A percentile compares a stretch with the other conserved stretches of the same genome.
Evolutionary conservation across 2,888 invertebrate species (phyloP).

Genomic region (Cantharis flavilabris): DNA sequence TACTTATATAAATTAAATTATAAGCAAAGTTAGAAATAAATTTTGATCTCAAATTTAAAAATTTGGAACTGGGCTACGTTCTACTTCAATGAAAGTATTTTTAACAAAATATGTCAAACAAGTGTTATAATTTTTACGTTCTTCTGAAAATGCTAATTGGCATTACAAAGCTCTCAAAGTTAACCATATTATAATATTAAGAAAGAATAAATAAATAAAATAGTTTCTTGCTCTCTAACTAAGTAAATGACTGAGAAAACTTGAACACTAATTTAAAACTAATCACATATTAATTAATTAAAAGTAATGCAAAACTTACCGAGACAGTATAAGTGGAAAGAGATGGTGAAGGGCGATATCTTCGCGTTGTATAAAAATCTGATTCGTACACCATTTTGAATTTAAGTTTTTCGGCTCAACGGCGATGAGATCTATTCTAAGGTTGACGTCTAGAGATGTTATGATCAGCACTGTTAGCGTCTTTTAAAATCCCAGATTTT

Average conservation of each 20-base stretch:
- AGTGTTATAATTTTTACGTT: neutral
- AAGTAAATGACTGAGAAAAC: neutral
- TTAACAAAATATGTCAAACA: neutral
- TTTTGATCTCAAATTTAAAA: neutral
- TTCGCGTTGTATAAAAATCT: conserved; percentile 89
- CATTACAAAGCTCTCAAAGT: neutral
- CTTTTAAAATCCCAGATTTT: conserved; percentile 44
- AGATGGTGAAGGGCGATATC: conserved; percentile 73
- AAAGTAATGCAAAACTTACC: conserved; percentile 65
- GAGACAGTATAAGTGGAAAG: conserved; percentile 76
- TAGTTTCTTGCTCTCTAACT: conserved; percentile 3
- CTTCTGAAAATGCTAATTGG: neutral
- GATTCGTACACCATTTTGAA: conserved; percentile 87
- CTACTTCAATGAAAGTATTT: neutral
- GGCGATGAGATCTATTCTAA: conserved; percentile 23
- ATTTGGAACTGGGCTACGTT: neutral
- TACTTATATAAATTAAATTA: neutral
- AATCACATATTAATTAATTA: conserved; percentile 6
- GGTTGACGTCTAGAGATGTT: conserved; percentile 48
- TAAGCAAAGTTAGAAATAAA: neutral
- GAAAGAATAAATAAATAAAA: conserved; percentile 2
- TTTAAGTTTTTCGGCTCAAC: conserved; percentile 45
- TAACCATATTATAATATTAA: neutral
- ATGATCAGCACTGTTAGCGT: conserved; percentile 46
- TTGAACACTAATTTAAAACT: neutral